Evolutionary conservation across 1,140 invertebrate species (phyloP), one percentile per base, ranked within the genome.

Genomic region (Ceratina australensis): DNA sequence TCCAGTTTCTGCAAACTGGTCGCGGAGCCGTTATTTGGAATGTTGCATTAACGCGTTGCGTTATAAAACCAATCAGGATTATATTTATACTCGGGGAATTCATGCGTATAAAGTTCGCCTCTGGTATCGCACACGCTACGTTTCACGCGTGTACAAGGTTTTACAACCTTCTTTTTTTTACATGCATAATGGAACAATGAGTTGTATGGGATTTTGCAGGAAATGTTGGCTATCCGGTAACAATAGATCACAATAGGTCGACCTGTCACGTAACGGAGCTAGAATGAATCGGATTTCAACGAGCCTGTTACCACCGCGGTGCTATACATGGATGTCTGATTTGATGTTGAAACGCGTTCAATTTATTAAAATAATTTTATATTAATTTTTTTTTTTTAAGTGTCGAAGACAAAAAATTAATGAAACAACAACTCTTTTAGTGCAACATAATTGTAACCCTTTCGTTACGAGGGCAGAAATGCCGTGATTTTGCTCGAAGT

Each of bases 151-250:
- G 72, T 72, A 49, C 79, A 68, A 47, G 72, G 72, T 81, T 84
- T 85, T 79, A 18, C 74, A 79, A 85, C 73, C 76, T 87, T 42
- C 10, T 42, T 42, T 42, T 42, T 42, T 42, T 42, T 42, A 42
- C 33, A 80, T 85, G 81, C 79, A 77, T 71, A 74, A 85, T 82
- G 86, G 84, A 82, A 84, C 78, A 77, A 49, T 54, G 67, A 42
- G 63, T 85, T 83, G 73, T 67, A 79, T 76, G 63, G 74, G 66
- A 76, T 73, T 86, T 66, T 84, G 69, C 88, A 72, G 67, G 75
- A 78, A 78, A 61, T 20, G 50, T 28, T 82, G 86, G 87, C 87
- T 86, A 85, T 89, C 83, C 84, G 83, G 82, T 81, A 72, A 87
- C 86, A 85, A 79, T 79, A 68, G 65, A 28, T 59, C 7, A 75